A percentile compares a stretch with the other conserved stretches of the same genome.
Conservation (phyloP, 2,113 vertebrate genomes). For the Platysteira castanea region DNA sequence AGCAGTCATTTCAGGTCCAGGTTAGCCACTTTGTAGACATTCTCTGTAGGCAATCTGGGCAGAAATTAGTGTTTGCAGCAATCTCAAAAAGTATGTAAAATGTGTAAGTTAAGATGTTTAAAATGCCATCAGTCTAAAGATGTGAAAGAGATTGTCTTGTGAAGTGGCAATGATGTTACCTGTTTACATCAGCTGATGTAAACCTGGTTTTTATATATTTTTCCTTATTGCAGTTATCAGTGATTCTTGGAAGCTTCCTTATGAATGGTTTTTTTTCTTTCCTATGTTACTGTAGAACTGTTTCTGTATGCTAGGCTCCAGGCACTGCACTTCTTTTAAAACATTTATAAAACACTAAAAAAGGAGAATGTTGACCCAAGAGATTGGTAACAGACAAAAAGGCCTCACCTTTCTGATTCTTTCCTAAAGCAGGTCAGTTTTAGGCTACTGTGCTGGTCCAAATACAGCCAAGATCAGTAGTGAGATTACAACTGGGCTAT, state of each 20-base stretch:
- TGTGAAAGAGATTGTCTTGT: not conserved
- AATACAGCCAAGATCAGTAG: not conserved
- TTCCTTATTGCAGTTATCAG: not conserved
- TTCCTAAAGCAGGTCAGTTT: constrained; percentile 3
- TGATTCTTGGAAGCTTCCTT: not conserved
- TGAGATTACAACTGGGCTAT: not conserved
- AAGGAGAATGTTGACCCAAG: not conserved
- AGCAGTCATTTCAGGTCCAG: not conserved
- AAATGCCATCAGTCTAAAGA: not conserved
- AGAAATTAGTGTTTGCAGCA: not conserved
- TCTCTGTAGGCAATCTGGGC: not conserved
- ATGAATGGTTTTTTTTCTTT: not conserved
- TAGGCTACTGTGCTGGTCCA: not conserved
- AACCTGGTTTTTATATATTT: not conserved
- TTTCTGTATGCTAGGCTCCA: not conserved
- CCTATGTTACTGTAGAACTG: not conserved
- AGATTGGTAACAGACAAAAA: not conserved
- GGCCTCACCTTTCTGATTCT: not conserved
- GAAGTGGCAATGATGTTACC: not conserved
- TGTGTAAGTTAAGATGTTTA: not conserved
- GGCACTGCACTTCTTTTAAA: constrained; percentile 8
- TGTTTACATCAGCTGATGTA: not conserved
- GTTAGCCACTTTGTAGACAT: not conserved
- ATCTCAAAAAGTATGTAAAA: not conserved
- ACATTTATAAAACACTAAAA: not conserved